phyloP scores from a whole-genome alignment of 2,888 invertebrate genomes.

The Falcaria lacertinaria region DNA sequence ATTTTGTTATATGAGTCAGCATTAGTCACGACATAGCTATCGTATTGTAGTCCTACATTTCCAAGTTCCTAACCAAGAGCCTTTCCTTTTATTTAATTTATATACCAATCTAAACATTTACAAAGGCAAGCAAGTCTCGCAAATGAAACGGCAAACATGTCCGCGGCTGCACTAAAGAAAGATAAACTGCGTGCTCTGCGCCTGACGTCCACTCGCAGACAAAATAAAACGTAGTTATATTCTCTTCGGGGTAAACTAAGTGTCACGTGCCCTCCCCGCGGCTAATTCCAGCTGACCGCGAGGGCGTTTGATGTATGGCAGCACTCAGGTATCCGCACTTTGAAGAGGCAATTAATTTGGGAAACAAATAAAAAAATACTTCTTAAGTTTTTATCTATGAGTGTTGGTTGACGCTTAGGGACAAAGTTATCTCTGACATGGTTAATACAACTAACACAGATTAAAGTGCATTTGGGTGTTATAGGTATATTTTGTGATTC shows the following conservation, averaged over 20 bases:
- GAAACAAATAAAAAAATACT: no score
- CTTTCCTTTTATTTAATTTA: constrained; percentile 5
- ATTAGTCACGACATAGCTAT: no score
- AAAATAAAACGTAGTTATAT: constrained; percentile 51
- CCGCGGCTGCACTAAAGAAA: constrained; percentile 61
- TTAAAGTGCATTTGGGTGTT: no score
- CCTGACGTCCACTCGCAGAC: constrained; percentile 68
- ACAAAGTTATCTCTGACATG: no score
- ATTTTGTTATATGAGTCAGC: no score
- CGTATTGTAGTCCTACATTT: no score
- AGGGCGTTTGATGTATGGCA: constrained; percentile 65
- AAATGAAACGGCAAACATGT: constrained; percentile 70
- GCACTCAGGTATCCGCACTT: constrained; percentile 49
- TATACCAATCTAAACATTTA: constrained; percentile 25
- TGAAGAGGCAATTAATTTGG: constrained; percentile 9
- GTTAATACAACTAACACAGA: no score
- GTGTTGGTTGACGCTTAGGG: no score
- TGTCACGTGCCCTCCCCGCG: constrained; percentile 69
- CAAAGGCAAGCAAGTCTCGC: constrained; percentile 17
- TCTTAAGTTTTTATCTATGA: no score
- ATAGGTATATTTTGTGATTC: no score
- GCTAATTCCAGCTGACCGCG: constrained; percentile 73
- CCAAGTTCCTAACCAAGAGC: neutral
- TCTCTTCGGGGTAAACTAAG: constrained; percentile 66
- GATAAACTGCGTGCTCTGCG: constrained; percentile 71